Evolutionary conservation across 1,140 invertebrate genomes (phyloP), one percentile per base, ranked within the genome.

Genomic region (Nasonia giraulti): DNA sequence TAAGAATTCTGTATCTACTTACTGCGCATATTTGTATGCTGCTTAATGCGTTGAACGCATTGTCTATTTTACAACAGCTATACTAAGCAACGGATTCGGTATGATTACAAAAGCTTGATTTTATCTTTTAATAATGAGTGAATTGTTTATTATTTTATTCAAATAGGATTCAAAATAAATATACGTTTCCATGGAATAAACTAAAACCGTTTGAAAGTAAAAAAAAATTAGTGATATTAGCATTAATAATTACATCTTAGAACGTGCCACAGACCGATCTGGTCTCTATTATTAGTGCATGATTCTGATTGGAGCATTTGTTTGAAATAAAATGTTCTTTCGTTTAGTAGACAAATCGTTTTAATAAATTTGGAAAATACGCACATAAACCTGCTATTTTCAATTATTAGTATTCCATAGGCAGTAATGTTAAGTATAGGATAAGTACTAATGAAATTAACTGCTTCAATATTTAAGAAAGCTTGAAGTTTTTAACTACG

Each of bases 11-110:
- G 47, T 62, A 27, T 50, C 69, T 69, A 50, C 69, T 50, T 69
- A 50, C 69, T 50, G 68, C n/a, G 62, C 62, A 50, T 77, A 37
- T 66, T 5, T 83, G 8, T 44, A 23, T 20, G n/a, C 33, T 82
- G 11, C 14, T 75, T n/a, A 66, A 84, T 84, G 76, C 68, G 82
- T 79, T 84, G 82, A 84, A 73, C 76, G 82, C 82, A 79, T 73
- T 23, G n/a, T 55, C 3, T 66, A 79, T 84, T 79, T 80, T n/a
- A 78, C 27, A 71, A 74, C 44, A 66, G 8, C 73, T 37, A 69
- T 84, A 78, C 79, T 5, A 23, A 79, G 17, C n/a, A 68, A 68
- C 33, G 17, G 2, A 75, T 76, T 69, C 44, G 23, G 71, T 17
- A 76, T 37, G 33, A 69, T 78, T 8, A 8, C 2, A 20, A n/a